A percentile compares a stretch with the other conserved stretches of the same genome.
Conservation (phyloP, 2,797 vertebrate genomes). For the Lacerta agilis region DNA sequence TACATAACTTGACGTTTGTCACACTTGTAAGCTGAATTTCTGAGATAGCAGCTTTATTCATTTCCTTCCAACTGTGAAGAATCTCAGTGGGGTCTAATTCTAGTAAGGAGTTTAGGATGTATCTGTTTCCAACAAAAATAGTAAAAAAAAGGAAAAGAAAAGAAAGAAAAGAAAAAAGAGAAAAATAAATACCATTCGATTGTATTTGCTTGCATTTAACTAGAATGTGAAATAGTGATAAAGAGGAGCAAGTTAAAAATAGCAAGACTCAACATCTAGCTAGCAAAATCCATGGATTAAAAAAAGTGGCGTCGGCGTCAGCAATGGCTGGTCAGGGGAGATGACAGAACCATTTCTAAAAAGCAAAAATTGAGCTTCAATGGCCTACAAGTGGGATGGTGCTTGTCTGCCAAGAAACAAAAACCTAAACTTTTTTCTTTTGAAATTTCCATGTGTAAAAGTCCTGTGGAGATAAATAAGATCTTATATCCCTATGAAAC, state of each 20-base stretch:
- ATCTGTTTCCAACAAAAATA: slow-evolving; percentile 55
- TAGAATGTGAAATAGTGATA: slow-evolving; percentile 56
- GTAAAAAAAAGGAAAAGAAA: neutral
- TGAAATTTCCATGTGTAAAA: no score
- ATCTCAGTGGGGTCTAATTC: slow-evolving; percentile 68
- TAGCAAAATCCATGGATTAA: slow-evolving; percentile 12
- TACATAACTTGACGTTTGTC: slow-evolving; percentile 68
- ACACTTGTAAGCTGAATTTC: slow-evolving; percentile 71
- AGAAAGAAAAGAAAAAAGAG: neutral
- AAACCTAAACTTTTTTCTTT: no score
- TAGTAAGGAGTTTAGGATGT: slow-evolving; percentile 67
- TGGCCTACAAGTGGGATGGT: neutral
- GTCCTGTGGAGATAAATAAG: no score
- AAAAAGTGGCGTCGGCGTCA: slow-evolving; percentile 30
- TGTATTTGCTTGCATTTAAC: slow-evolving; percentile 50
- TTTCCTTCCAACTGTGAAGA: slow-evolving; percentile 73
- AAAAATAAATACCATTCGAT: slow-evolving; percentile 4
- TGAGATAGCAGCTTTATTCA: slow-evolving; percentile 74
- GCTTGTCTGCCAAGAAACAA: no score
- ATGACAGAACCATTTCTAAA: neutral
- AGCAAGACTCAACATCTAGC: slow-evolving; percentile 28
- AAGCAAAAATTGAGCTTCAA: neutral
- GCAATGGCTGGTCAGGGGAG: neutral
- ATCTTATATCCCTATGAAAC: no score
- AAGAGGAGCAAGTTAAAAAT: slow-evolving; percentile 41